A percentile compares a stretch with the other conserved stretches of the same genome.
phyloP scores from a whole-genome alignment of 1,140 invertebrate genomes.

The Drosophila melanogaster region Release_6_plus_ISO1_MT NT_033777.3:28641501-28642000 shows the following conservation, averaged over 20 bases:
- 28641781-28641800: slow-evolving; percentile 28
- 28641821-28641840: slow-evolving; percentile 16
- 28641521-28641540: slow-evolving; percentile 53
- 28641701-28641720: not conserved
- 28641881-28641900: slow-evolving; percentile 11
- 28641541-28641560: slow-evolving; percentile 63
- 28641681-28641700: not conserved
- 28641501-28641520: slow-evolving; percentile 17
- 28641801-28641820: slow-evolving; percentile 19
- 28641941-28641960: slow-evolving; percentile 21
- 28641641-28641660: no score
- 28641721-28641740: slow-evolving; percentile 32
- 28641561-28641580: slow-evolving; percentile 78
- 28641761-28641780: slow-evolving; percentile 9
- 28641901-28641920: slow-evolving; percentile 56
- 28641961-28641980: slow-evolving; percentile 3
- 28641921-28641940: slow-evolving; percentile 34
- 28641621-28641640: slow-evolving; percentile 28
- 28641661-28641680: no score
- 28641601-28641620: slow-evolving; percentile 53
- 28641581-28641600: slow-evolving; percentile 21
- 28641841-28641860: slow-evolving; percentile 49
- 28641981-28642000: slow-evolving; percentile 22
- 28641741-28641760: slow-evolving; percentile 43
- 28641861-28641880: slow-evolving; percentile 19